Conservation (phyloP, 2,888 invertebrate genomes). For the Glomeris marginata region DNA sequence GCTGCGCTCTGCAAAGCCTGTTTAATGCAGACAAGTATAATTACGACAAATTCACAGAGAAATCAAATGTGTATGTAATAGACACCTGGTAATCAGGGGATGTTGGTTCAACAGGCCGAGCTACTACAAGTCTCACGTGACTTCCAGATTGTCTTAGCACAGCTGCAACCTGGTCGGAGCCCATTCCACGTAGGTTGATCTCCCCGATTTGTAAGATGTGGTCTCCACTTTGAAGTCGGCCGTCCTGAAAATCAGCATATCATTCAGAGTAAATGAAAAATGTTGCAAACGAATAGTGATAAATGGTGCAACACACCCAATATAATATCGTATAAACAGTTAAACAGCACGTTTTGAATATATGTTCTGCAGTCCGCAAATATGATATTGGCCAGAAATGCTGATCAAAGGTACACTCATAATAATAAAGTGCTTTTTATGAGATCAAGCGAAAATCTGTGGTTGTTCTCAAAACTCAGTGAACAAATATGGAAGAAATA, state of each 20-base stretch:
- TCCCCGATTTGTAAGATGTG: slow-evolving; percentile 93
- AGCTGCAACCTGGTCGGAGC: slow-evolving; percentile 90
- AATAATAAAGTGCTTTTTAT: no score
- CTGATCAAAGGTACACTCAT: no score
- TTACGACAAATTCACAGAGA: not conserved
- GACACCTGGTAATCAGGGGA: slow-evolving; percentile 51
- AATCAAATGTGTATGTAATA: not conserved
- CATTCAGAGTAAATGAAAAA: not conserved
- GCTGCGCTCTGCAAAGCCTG: slow-evolving; percentile 57
- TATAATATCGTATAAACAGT: no score
- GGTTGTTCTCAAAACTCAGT: no score
- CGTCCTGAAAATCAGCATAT: slow-evolving; percentile 49
- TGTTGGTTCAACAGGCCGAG: slow-evolving; percentile 71
- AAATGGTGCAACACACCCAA: no score
- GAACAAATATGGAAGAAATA: no score
- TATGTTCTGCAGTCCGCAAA: no score
- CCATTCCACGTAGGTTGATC: slow-evolving; percentile 88
- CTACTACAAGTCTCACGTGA: slow-evolving; percentile 85
- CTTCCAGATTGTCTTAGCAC: slow-evolving; percentile 90
- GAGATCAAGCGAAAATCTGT: no score
- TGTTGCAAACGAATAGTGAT: not conserved
- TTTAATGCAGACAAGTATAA: slow-evolving; percentile 16
- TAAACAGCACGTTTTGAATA: no score
- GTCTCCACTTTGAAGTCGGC: slow-evolving; percentile 88
- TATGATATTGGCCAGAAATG: no score